These are phyloP conservation scores for Luscinia megarhynchos DNA, from an alignment of 2,797 vertebrate genomes.

Conservation along the genomic window DNA sequence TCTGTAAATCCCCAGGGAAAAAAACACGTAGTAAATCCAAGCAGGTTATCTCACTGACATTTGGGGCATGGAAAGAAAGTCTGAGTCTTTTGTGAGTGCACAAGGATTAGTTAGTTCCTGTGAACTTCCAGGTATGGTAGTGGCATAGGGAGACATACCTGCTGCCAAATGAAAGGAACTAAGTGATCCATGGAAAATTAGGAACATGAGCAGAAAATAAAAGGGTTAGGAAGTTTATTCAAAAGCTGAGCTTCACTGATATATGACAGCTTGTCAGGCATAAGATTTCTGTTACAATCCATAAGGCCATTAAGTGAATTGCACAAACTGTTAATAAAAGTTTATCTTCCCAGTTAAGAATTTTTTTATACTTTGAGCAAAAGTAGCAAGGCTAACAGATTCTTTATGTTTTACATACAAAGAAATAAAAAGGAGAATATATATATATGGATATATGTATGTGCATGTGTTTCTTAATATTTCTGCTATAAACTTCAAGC, in stretches of 20 bases:
- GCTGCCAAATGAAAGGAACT: neutral
- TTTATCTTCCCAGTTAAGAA: neutral
- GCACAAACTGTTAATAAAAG: neutral
- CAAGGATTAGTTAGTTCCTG: neutral
- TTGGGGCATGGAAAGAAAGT: neutral
- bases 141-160: neutral
- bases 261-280: neutral
- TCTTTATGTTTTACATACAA: neutral
- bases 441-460: too few relatives aligned
- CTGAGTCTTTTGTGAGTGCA: neutral
- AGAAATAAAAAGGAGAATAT: too few relatives aligned
- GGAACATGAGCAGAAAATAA: neutral
- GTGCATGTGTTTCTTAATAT: too few relatives aligned
- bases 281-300: neutral
- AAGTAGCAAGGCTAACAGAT: neutral
- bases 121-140: neutral
- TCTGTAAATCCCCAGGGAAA: neutral
- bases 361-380: neutral
- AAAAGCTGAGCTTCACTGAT: neutral
- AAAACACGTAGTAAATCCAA: neutral
- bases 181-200: neutral
- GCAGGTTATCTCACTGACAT: neutral
- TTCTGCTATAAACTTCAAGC: too few relatives aligned
- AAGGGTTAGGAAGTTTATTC: neutral
- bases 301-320: neutral